Evolutionary conservation across 2,888 invertebrate genomes (phyloP), one percentile per base, ranked within the genome.

Genomic region (Serrognathus titanus): DNA sequence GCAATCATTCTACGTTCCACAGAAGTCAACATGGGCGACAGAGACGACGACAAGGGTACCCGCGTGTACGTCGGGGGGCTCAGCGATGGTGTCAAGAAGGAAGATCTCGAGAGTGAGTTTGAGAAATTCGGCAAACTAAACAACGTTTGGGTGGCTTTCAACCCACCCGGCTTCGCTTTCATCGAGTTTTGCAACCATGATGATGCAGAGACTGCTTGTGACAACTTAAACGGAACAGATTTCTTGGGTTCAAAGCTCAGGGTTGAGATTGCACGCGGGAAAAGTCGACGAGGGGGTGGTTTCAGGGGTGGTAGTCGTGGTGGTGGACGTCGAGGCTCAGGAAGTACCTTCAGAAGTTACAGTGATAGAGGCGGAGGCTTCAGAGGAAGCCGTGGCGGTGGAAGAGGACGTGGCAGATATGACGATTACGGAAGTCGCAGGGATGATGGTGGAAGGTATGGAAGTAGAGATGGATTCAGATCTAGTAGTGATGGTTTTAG

Each of bases 91-190:
- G 88, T 94, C 76, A 93, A 92, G 80, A 94, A 94, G 76, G 94
- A 94, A 79, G 94, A 94, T 78, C 81, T 95, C 64, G 94, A 94
- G 78, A 84, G 86, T 74, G 92, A 94, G 79, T 94, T 94, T 78
- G 90, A 91, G 72, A 93, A 93, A 81, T 94, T 88, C 79, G 94
- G 94, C 69, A 93, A 93, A 81, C 82, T 94, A 68, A 92, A 91
- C 80, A 91, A 90, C 69, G 93, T 94, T 65, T 94, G 94, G 94
- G 92, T 92, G 69, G 94, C 94, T 66, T 90, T 94, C 78, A 94
- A 94, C 80, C 94, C 94, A 67, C 94, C 94, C 67, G 94, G 94
- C 72, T 95, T 94, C 80, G 94, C 94, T 63, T 94, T 94, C 82
- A 91, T 94, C 77, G 94, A 94, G 81, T 95, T 93, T 79, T 88